These are phyloP conservation scores for Eupeodes latifasciatus DNA, from an alignment of 2,888 invertebrate species.

Conservation along the genomic window DNA sequence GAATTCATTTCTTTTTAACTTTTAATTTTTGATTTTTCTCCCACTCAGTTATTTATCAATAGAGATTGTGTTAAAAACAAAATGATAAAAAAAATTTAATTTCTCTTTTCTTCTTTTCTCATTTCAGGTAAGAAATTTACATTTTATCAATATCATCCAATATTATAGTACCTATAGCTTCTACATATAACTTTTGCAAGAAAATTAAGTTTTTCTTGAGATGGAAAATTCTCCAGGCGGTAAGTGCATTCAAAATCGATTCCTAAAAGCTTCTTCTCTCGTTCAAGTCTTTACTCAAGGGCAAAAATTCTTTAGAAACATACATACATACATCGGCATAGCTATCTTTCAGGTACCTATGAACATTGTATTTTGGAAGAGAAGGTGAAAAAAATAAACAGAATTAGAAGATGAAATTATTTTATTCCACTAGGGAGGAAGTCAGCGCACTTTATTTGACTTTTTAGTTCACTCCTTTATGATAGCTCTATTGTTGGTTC, in stretches of 20 bases:
- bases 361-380: constrained; percentile 13
- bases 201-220: constrained; percentile 6
- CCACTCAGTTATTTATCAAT: neutral
- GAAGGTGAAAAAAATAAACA: neutral
- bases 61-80: neutral
- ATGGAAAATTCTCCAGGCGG: constrained; percentile 35
- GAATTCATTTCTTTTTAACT: neutral
- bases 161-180: too few species aligned
- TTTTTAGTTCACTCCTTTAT: neutral
- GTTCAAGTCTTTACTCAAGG: constrained; percentile 19
- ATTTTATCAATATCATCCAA: constrained; percentile 48
- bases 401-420: constrained; percentile 2
- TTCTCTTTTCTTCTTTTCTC: constrained; percentile 27
- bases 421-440: constrained; percentile 5
- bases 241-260: constrained; percentile 70
- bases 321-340: neutral
- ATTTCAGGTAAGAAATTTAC: constrained; percentile 64
- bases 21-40: constrained; percentile 26
- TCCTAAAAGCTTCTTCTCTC: constrained; percentile 38
- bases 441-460: constrained; percentile 20
- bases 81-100: neutral
- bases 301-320: constrained; percentile 9
- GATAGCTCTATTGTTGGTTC: constrained; percentile 23
- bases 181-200: constrained; percentile 17
- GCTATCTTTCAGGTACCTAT: neutral